phyloP scores from a whole-genome alignment of 2,888 invertebrate species.

The Philonicus albiceps region DNA sequence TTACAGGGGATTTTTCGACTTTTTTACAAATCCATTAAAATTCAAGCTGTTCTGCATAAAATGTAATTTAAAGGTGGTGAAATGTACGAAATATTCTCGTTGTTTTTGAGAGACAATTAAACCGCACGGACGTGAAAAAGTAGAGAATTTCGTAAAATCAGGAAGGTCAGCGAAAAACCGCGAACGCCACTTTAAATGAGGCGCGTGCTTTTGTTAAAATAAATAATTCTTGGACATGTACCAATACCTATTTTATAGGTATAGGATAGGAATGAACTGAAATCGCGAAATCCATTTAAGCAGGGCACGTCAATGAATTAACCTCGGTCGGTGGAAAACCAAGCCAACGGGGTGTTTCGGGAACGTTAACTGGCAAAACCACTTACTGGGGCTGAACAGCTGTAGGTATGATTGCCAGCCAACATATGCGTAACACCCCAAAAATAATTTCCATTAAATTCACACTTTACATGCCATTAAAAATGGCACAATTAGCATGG shows the following conservation, averaged over 20 bases:
- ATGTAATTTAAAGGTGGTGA: neutral
- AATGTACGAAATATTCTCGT: neutral
- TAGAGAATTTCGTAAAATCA: neutral
- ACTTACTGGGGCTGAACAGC: constrained; percentile 14
- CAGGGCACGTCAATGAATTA: constrained; percentile 1
- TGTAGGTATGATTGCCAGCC: neutral
- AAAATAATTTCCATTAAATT: constrained; percentile 37
- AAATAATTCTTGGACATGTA: neutral
- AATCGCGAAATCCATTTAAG: neutral
- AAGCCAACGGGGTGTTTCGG: neutral
- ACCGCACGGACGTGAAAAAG: neutral
- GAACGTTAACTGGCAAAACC: constrained; percentile 3
- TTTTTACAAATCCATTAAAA: neutral
- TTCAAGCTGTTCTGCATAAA: neutral
- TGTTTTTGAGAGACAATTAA: neutral
- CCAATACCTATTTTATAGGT: neutral
- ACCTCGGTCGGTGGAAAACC: neutral
- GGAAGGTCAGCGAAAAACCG: neutral
- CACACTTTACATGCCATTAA: constrained; percentile 33
- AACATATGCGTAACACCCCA: constrained; percentile 11
- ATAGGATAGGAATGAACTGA: neutral
- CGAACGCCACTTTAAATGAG: neutral
- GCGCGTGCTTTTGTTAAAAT: neutral
- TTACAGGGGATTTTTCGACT: neutral
- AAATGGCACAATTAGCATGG: constrained; percentile 16